Evolutionary conservation across 2,888 invertebrate genomes (phyloP).

Genomic region (Oscheius sp.): DNA sequence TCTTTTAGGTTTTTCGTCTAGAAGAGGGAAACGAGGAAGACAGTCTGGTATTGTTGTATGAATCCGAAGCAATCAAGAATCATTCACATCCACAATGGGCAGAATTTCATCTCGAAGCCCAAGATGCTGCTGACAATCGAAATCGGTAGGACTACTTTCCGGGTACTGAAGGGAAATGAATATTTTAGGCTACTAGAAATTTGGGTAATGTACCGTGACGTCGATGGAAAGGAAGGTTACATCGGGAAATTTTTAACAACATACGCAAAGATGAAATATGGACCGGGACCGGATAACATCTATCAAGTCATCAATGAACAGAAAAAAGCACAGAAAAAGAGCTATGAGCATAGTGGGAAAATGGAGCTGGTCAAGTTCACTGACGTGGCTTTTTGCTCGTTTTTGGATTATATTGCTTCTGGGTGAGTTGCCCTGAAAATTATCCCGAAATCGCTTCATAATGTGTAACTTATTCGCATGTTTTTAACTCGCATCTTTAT

Average conservation of each 20-base stretch:
- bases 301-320: conserved; percentile 59
- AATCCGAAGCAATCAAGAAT: conserved; percentile 61
- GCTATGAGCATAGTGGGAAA: conserved; percentile 63
- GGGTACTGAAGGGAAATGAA: neutral
- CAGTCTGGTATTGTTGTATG: conserved; percentile 51
- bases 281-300: conserved; percentile 59
- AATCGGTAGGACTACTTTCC: conserved; percentile 42
- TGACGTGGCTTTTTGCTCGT: conserved; percentile 67
- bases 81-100: conserved; percentile 63
- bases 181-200: conserved; percentile 50
- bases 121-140: conserved; percentile 61
- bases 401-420: conserved; percentile 68
- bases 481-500: too few species aligned
- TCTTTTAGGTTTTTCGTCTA: conserved; percentile 54
- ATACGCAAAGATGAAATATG: conserved; percentile 64
- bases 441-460: too few species aligned
- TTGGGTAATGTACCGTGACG: conserved; percentile 60
- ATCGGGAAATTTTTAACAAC: conserved; percentile 63
- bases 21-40: conserved; percentile 60
- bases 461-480: too few species aligned
- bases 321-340: conserved; percentile 60
- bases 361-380: conserved; percentile 68
- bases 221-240: conserved; percentile 58
- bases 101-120: conserved; percentile 55
- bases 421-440: too few species aligned